Evolutionary conservation across 2,888 invertebrate species (phyloP).

Genomic region (Drosophila cracens): DNA sequence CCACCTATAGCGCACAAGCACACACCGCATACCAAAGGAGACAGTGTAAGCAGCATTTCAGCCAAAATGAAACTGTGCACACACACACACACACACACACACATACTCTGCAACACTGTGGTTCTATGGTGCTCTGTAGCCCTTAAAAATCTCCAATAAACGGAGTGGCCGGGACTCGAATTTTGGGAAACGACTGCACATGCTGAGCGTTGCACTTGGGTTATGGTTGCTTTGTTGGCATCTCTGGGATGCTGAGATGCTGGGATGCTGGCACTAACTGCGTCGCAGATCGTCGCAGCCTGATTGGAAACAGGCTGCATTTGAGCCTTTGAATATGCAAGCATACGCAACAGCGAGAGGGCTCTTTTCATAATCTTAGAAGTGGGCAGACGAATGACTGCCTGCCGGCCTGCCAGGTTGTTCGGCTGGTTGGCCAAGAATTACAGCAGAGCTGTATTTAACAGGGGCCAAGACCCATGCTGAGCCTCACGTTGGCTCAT

Average conservation of each 20-base stretch:
- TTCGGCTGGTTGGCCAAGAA: conserved; percentile 46
- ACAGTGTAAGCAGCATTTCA: conserved; percentile 52
- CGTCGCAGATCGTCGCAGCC: conserved; percentile 62
- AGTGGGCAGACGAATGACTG: conserved; percentile 38
- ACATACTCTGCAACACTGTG: conserved; percentile 18
- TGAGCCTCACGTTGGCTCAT: conserved; percentile 73
- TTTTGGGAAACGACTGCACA: conserved; percentile 60
- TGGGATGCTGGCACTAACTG: conserved; percentile 22
- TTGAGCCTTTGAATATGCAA: conserved; percentile 70
- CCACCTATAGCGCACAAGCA: conserved; percentile 80
- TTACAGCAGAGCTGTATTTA: conserved; percentile 43
- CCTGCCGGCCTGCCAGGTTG: conserved; percentile 15
- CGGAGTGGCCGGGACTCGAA: conserved; percentile 31
- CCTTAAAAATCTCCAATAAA: conserved; percentile 52
- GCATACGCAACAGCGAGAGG: conserved; percentile 60
- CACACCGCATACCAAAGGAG: conserved; percentile 54
- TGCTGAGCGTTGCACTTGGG: conserved; percentile 74
- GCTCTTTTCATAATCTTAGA: conserved; percentile 79
- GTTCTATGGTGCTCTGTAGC: conserved; percentile 39
- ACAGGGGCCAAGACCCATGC: conserved; percentile 42
- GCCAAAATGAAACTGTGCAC: conserved; percentile 41
- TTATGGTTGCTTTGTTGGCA: conserved; percentile 40
- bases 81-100: background rate
- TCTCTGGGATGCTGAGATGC: conserved; percentile 23
- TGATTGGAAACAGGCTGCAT: conserved; percentile 67